Evolutionary conservation across 2,888 invertebrate species (phyloP), one percentile per base, ranked within the genome.

Genomic region (Archips crataeganus): DNA sequence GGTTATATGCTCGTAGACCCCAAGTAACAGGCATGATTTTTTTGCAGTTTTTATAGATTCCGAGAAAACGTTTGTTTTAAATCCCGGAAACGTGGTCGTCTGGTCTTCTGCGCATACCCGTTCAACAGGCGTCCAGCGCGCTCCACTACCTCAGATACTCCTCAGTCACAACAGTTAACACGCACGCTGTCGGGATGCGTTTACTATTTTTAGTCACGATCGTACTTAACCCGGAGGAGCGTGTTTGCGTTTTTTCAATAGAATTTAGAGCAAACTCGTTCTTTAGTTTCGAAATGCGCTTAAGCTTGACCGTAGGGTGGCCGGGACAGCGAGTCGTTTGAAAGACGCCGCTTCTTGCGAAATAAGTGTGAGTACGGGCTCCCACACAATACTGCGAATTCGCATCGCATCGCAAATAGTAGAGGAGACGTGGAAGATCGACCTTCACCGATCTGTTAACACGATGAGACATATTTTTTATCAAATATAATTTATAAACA

Each of bases 81-180:
- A 2, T 2, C 34, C 34, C 34, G 8, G 34, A 2, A 13, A 0
- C 8, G 36, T 6, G 0, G 23, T 2, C 34, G n/a, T 60, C 42
- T 39, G 13, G 3, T n/a, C 6, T 42, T n/a, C 42, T 62, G 62
- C 62, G 62, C 62, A 62, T 62, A 45, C 62, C n/a, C 60, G 60
- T 2, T 42, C 62, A 62, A 42, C 42, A 62, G 42, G 39, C 62
- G 62, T n/a, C 10, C 62, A 10, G 2, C 3, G 42, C 42, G 1
- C 9, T n/a, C n/a, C 8, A 3, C 23, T 62, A 45, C 15, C 15
- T 62, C 42, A 42, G 8, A 36, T 23, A 5, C 15, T 13, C 10
- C 9, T 45, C 23, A 42, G 42, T 62, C 42, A 23, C 42, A 5
- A 45, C 3, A 13, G 6, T 2, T 42, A 36, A 34, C 36, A 36